Percentiles rank a stretch among this genome's conserved stretches.
Evolutionary conservation across 2,888 invertebrate genomes (phyloP).

Genomic region (Actias luna): DNA sequence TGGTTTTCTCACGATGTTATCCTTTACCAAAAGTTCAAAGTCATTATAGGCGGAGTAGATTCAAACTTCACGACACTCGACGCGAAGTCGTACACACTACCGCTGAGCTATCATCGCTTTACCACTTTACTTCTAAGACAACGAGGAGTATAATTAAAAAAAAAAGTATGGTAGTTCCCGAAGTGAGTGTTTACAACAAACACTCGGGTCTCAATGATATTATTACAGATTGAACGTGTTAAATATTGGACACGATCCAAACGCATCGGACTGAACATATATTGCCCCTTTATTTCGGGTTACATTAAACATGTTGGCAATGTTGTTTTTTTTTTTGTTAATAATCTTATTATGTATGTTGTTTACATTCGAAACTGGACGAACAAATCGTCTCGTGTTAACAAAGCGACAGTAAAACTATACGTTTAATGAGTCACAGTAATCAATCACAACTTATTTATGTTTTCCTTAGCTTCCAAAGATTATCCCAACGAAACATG

Average conservation of each 20-base stretch:
- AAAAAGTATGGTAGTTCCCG: neutral
- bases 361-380: neutral
- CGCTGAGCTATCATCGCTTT: too few relatives aligned
- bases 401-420: neutral
- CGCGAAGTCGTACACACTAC: too few relatives aligned
- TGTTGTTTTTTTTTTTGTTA: neutral
- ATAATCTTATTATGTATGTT: neutral
- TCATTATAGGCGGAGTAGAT: too few relatives aligned
- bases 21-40: too few relatives aligned
- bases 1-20: too few relatives aligned
- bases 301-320: slow-evolving; percentile 8
- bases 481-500: too few relatives aligned
- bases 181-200: neutral
- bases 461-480: too few relatives aligned
- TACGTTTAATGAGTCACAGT: too few relatives aligned
- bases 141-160: too few relatives aligned
- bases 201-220: neutral
- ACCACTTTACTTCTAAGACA: too few relatives aligned
- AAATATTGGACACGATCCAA: slow-evolving; percentile 17
- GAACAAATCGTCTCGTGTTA: neutral
- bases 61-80: too few relatives aligned
- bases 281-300: slow-evolving; percentile 4
- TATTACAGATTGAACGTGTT: neutral
- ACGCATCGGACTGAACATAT: slow-evolving; percentile 7
- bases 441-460: too few relatives aligned